Conservation (phyloP, 1,140 invertebrate species). For the Dendrolimus punctatus region DNA sequence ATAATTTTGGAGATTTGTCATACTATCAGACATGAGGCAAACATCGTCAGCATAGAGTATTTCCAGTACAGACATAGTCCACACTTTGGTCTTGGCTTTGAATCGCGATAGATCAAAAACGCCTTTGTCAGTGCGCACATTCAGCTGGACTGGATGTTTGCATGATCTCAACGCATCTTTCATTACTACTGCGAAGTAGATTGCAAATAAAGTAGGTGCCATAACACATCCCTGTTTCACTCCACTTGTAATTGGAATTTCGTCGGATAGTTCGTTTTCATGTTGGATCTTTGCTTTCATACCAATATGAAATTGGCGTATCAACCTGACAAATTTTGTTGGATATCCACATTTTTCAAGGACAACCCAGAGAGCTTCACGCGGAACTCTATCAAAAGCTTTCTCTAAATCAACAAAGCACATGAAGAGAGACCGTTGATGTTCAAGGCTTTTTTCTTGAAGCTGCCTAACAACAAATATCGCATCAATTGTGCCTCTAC, state of each 20-base stretch:
- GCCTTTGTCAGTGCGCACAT: no score
- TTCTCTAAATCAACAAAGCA: conserved; percentile 30
- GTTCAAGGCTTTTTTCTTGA: conserved; percentile 25
- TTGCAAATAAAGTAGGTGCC: conserved; percentile 18
- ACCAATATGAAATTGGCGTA: conserved; percentile 14
- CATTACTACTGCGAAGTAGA: conserved; percentile 19
- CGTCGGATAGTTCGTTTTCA: conserved; percentile 11
- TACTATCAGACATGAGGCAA: conserved; percentile 15
- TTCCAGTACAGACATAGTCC: conserved; percentile 4
- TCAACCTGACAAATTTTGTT: conserved; percentile 9
- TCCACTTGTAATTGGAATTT: conserved; percentile 15
- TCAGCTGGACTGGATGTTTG: background rate
- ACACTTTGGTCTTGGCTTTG: conserved; percentile 7
- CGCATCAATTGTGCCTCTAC: conserved; percentile 20
- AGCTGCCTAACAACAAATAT: conserved; percentile 23
- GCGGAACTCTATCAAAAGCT: conserved; percentile 18
- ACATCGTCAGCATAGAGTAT: conserved; percentile 15
- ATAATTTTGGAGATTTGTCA: conserved; percentile 8
- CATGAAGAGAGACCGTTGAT: conserved; percentile 15
- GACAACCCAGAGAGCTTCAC: conserved; percentile 10
- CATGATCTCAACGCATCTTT: conserved; percentile 9
- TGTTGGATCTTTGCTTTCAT: conserved; percentile 16
- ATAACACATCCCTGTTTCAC: conserved; percentile 20
- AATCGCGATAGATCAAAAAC: background rate
- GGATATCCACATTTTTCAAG: conserved; percentile 10